Percentiles rank a stretch among this genome's conserved stretches.
These are phyloP conservation scores for Leptinotarsa haldemani DNA, from an alignment of 2,888 invertebrate species.

Conservation along the genomic window DNA sequence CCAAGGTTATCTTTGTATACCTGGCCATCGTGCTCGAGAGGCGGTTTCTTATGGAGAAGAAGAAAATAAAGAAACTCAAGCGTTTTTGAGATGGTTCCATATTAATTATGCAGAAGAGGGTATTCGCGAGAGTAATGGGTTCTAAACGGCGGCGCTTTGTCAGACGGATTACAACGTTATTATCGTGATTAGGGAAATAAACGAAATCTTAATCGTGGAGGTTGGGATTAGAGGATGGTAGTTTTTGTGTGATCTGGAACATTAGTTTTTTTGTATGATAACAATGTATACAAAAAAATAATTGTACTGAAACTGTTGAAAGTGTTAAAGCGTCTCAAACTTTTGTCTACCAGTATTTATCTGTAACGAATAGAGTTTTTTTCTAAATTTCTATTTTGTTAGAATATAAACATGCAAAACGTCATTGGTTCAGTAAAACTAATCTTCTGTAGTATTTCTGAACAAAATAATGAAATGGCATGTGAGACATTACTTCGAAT, in stretches of 20 bases:
- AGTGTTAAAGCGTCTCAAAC: no score
- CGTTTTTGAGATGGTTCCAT: constrained; percentile 42
- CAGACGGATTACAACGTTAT: constrained; percentile 32
- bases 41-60: constrained; percentile 18
- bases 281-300: no score
- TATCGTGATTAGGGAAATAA: constrained; percentile 20
- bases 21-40: constrained; percentile 59
- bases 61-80: constrained; percentile 41
- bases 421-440: no score
- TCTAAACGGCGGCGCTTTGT: constrained; percentile 35
- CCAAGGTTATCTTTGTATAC: constrained; percentile 62
- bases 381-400: no score
- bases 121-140: constrained; percentile 42
- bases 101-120: constrained; percentile 43
- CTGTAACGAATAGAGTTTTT: no score
- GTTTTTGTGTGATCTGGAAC: background rate
- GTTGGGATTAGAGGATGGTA: no score
- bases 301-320: no score
- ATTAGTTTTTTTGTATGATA: background rate
- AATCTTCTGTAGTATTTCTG: no score
- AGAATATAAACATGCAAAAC: no score
- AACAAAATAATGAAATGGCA: no score
- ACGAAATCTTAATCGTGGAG: background rate
- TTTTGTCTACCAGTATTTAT: no score
- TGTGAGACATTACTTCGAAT: no score